phyloP scores from a whole-genome alignment of 2,113 vertebrate genomes.

The Rhea pennata region DNA sequence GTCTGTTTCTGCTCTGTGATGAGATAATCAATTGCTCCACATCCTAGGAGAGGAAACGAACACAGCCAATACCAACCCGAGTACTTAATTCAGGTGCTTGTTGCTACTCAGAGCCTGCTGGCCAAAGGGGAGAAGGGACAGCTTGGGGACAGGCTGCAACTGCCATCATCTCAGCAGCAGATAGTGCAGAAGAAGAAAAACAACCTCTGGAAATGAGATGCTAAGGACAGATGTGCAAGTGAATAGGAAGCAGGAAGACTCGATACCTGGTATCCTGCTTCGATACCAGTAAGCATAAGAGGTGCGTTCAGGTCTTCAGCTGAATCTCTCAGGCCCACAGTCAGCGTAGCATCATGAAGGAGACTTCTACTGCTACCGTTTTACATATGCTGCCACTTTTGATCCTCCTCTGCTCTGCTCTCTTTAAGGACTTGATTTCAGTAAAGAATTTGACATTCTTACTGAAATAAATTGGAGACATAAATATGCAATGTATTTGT shows the following conservation, averaged over 20 bases:
- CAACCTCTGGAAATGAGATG: neutral
- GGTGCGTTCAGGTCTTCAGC: neutral
- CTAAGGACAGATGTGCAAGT: neutral
- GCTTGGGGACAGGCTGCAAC: neutral
- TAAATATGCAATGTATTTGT: accelerated
- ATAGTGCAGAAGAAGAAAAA: neutral
- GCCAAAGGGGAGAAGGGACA: neutral
- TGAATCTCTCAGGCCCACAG: neutral
- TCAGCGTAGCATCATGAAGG: neutral
- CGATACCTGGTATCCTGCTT: no score
- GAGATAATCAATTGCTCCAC: conserved; percentile 24
- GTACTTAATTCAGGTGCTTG: conserved; percentile 3
- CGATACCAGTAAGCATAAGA: neutral
- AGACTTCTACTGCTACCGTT: neutral
- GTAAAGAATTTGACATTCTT: neutral
- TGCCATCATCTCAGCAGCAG: accelerated
- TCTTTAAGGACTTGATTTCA: neutral
- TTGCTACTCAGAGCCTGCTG: neutral
- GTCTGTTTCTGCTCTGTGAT: neutral
- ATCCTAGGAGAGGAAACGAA: conserved; percentile 16
- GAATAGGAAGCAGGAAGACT: no score
- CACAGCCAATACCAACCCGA: neutral
- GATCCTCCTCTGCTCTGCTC: neutral
- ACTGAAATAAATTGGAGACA: accelerated
- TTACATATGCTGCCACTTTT: accelerated